Evolutionary conservation across 1,140 invertebrate genomes (phyloP), one percentile per base, ranked within the genome.

Genomic region (Caenorhabditis remanei): DNA sequence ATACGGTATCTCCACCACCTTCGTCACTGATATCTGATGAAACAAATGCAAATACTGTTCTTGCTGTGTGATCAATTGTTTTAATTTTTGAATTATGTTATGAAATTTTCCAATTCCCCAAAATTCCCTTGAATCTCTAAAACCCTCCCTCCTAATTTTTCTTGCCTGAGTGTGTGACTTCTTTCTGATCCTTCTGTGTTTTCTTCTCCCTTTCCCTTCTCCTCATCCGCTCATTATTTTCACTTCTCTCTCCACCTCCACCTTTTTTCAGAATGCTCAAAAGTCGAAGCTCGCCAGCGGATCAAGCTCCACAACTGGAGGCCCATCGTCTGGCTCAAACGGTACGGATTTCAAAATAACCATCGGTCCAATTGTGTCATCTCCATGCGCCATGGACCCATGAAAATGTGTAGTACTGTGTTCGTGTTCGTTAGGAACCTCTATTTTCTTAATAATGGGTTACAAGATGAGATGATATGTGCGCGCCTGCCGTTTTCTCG

Each of bases 341-440:
- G 71, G 71, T 79, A 79, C 71, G n/a, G 71, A 79, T 79, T 79
- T 79, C 71, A 79, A 79, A 53, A 79, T 79, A 24, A 79, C 71
- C 71, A 79, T 79, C n/a, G 71, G 46, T 0, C 71, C 71, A n/a
- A 16, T 75, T 13, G 9, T 50, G 40, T 6, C 11, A 40, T 21
- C 61, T 9, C 9, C 61, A 63, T 11, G 32, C 61, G 24, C 21
- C 13, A 32, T 11, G 19, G 5, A 63, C n/a, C 16, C 8, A 21
- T 21, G 21, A 21, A n/a, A 58, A 58, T 32, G 21, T 63, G 71
- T 50, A 24, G 71, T 79, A 40, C 21, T 50, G 41, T 79, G 46
- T 21, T 16, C 0, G 14, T 14, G 6, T 8, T 32, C 11, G 40
- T 71, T 46, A 14, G 46, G 67, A 8, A 46, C 24, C 11, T 11